Percentiles rank a stretch among this genome's conserved stretches.
Evolutionary conservation across 2,113 vertebrate species (phyloP).

Genomic region (Spheniscus mendiculus): DNA sequence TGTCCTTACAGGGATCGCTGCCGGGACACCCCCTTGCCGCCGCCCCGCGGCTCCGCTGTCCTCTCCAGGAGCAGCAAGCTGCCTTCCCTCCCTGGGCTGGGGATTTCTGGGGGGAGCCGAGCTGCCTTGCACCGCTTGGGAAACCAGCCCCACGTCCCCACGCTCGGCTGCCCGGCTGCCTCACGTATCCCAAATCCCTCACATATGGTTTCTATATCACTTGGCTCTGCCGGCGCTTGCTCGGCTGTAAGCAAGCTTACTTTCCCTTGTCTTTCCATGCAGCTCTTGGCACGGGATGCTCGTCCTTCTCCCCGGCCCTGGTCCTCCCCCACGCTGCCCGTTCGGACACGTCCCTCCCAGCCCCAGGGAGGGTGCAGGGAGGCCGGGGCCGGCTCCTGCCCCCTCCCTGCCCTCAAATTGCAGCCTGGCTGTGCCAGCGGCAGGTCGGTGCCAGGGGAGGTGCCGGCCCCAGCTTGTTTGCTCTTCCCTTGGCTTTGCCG

Average conservation of each 20-base stretch:
- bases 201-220: slow-evolving; percentile 60
- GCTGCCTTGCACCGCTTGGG: not conserved
- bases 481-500: not conserved
- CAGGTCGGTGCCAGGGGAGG: slow-evolving; percentile 20
- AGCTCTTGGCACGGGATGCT: slow-evolving; percentile 19
- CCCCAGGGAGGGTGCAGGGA: not conserved
- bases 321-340: slow-evolving; percentile 36
- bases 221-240: slow-evolving; percentile 33
- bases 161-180: slow-evolving; percentile 3
- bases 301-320: not conserved
- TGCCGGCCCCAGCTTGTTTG: slow-evolving; percentile 24
- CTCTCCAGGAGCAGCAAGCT: not conserved
- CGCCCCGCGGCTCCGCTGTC: rapidly evolving
- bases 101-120: not conserved
- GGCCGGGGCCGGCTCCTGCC: not conserved
- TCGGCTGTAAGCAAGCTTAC: slow-evolving; percentile 24
- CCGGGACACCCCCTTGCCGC: not conserved
- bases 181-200: slow-evolving; percentile 43
- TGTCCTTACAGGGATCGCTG: not conserved
- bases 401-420: slow-evolving; percentile 56
- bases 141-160: not conserved
- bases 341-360: slow-evolving; percentile 36
- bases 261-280: slow-evolving; percentile 49
- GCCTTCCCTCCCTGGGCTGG: rapidly evolving
- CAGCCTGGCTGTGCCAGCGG: slow-evolving; percentile 25